Conservation (phyloP, 2,113 vertebrate genomes). For the Malurus elegans region DNA sequence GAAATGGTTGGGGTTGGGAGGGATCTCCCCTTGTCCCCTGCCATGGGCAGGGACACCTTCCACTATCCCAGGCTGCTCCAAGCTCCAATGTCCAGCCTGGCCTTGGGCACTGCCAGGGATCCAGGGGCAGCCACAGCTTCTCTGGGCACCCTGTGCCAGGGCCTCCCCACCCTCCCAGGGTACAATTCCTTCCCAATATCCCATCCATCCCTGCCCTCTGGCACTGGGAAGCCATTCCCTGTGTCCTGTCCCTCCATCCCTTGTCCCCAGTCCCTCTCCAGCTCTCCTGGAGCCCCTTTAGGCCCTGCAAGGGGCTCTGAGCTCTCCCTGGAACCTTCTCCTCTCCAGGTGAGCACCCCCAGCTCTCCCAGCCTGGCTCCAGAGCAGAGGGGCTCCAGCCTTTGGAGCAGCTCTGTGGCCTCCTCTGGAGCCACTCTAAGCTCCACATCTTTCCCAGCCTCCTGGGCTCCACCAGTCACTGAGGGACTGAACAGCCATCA, state of each 20-base stretch:
- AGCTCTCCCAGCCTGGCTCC: neutral
- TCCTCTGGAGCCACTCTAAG: neutral
- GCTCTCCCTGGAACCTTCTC: rapidly evolving
- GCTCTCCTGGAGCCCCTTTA: neutral
- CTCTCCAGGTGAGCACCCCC: neutral
- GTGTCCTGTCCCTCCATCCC: neutral
- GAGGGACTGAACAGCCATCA: neutral
- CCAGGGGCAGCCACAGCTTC: neutral
- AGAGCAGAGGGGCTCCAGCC: neutral
- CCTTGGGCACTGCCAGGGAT: neutral
- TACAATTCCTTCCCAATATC: neutral
- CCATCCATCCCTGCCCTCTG: neutral
- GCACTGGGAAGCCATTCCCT: neutral
- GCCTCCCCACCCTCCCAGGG: neutral
- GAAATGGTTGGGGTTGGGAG: neutral
- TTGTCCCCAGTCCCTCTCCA: neutral
- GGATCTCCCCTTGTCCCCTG: neutral
- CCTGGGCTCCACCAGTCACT: neutral
- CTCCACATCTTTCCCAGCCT: neutral
- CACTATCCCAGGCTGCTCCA: rapidly evolving
- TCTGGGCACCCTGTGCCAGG: neutral
- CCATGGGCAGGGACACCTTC: neutral
- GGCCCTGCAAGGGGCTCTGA: neutral
- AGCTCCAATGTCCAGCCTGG: rapidly evolving
- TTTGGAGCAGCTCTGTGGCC: neutral